Evolutionary conservation across 2,797 vertebrate genomes (phyloP).

Genomic region (Gambusia yucatana): DNA sequence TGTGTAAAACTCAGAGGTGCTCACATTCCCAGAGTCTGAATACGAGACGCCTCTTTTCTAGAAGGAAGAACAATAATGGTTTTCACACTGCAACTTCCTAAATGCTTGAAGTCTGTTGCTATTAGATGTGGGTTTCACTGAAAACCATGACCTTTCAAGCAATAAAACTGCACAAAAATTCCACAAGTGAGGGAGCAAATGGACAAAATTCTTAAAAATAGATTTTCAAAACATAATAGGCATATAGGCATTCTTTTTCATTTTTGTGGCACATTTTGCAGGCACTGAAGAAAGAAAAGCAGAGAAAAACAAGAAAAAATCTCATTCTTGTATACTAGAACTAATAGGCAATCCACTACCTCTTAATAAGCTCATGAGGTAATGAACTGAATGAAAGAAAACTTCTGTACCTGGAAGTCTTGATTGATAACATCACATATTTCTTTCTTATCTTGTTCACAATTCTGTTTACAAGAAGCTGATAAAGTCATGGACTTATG

Average conservation of each 20-base stretch:
- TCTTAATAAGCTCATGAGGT: constrained; percentile 11
- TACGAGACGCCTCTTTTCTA: constrained; percentile 9
- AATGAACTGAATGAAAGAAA: background rate
- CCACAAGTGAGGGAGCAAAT: background rate
- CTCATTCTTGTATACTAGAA: background rate
- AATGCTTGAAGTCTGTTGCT: constrained; percentile 13
- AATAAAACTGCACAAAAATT: background rate
- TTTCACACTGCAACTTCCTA: constrained; percentile 27
- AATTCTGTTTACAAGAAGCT: background rate
- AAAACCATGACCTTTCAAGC: constrained; percentile 14
- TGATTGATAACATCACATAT: background rate
- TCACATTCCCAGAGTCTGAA: constrained; percentile 30
- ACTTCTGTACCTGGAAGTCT: background rate
- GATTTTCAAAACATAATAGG: background rate
- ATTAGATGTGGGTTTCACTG: constrained; percentile 2
- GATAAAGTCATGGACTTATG: constrained; percentile 23
- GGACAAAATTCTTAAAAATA: background rate
- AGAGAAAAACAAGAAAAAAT: background rate
- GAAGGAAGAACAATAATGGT: constrained; percentile 18
- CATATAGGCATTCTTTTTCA: background rate
- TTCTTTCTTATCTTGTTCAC: background rate
- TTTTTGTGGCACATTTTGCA: background rate
- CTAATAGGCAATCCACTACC: background rate
- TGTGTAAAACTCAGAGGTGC: constrained; percentile 12
- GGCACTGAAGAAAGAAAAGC: background rate